Conservation (phyloP, 2,113 vertebrate genomes). For the Melanostigma gelatinosum region DNA sequence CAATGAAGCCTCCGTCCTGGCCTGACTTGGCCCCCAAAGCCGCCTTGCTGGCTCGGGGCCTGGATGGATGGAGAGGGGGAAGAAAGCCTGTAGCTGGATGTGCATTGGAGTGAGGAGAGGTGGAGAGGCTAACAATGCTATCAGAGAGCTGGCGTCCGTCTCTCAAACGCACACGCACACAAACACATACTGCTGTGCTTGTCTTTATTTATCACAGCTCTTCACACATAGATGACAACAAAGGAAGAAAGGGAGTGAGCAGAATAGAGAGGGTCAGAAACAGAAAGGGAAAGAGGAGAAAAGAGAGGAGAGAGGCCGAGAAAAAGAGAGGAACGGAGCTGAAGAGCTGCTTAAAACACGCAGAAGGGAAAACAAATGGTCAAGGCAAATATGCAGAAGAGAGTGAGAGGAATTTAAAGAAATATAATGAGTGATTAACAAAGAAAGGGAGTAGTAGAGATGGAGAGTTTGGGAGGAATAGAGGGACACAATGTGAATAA, state of each 20-base stretch:
- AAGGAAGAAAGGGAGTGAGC: slow-evolving; percentile 61
- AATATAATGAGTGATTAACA: background rate
- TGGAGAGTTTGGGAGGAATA: slow-evolving; percentile 14
- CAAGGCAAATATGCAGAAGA: slow-evolving; percentile 1
- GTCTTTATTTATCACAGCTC: slow-evolving; percentile 79
- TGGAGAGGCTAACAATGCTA: slow-evolving; percentile 82
- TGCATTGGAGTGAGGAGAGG: slow-evolving; percentile 81
- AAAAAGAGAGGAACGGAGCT: slow-evolving; percentile 35
- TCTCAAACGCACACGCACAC: slow-evolving; percentile 51
- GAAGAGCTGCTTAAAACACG: slow-evolving; percentile 30
- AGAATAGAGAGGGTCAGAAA: slow-evolving; percentile 48
- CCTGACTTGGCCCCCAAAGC: slow-evolving; percentile 64
- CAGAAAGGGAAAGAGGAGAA: slow-evolving; percentile 25
- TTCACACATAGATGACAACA: slow-evolving; percentile 74
- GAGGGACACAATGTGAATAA: slow-evolving; percentile 13
- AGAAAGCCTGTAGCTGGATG: slow-evolving; percentile 69
- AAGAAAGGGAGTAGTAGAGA: background rate
- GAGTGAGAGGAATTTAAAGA: slow-evolving; percentile 4
- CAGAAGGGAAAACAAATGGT: background rate
- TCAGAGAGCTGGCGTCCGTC: slow-evolving; percentile 76
- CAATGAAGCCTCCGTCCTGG: slow-evolving; percentile 66
- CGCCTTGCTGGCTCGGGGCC: slow-evolving; percentile 70
- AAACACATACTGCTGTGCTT: slow-evolving; percentile 50
- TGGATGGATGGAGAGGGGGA: slow-evolving; percentile 52
- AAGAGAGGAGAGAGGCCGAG: slow-evolving; percentile 24